Evolutionary conservation across 2,797 vertebrate genomes (phyloP).

Genomic region (Sternarchorhynchus goeldii): DNA sequence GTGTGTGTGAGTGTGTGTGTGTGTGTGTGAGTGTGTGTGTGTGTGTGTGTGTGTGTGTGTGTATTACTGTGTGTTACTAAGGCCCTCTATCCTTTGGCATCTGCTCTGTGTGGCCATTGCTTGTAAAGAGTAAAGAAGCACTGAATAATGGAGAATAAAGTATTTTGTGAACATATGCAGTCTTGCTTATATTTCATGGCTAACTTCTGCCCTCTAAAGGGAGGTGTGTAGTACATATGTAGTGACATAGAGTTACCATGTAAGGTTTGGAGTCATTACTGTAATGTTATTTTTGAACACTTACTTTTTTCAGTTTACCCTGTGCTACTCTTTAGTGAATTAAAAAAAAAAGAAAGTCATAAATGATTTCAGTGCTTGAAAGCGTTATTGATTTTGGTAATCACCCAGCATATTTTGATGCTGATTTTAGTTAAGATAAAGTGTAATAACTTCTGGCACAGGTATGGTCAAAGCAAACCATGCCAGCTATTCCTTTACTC

Average conservation of each 20-base stretch:
- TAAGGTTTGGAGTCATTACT: neutral
- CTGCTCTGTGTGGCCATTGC: too few species aligned
- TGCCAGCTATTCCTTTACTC: conserved; percentile 45
- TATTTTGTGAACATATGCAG: too few species aligned
- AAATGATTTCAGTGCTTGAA: conserved; percentile 26
- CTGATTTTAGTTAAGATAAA: conserved; percentile 38
- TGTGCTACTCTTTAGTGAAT: neutral
- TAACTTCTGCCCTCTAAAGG: neutral
- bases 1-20: neutral
- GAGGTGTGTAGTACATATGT: neutral
- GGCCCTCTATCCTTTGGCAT: too few species aligned
- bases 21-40: too few species aligned
- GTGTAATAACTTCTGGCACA: conserved; percentile 47
- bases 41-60: too few species aligned
- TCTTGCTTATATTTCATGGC: neutral
- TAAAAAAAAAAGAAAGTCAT: neutral
- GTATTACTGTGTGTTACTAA: too few species aligned
- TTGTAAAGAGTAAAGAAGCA: too few species aligned
- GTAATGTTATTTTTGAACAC: neutral
- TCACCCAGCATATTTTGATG: conserved; percentile 42
- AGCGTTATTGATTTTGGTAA: conserved; percentile 28
- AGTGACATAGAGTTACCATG: neutral
- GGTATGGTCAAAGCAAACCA: conserved; percentile 37
- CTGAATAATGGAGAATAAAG: too few species aligned
- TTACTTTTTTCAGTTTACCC: neutral